A percentile compares a stretch with the other conserved stretches of the same genome.
Conservation (phyloP, 2,113 vertebrate species). For the Emydura subglobosa region DNA sequence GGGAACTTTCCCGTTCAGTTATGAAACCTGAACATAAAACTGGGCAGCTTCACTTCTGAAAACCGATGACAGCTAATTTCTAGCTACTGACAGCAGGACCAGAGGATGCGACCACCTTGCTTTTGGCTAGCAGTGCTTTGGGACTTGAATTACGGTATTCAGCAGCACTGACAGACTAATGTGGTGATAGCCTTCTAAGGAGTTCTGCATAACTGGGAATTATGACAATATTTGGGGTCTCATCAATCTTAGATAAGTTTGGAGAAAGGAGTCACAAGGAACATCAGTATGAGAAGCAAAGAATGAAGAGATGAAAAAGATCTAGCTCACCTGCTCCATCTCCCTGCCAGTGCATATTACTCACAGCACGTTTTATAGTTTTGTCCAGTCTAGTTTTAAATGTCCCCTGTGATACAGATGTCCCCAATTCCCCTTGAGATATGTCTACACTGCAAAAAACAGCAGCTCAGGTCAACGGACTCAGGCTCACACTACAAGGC, state of each 20-base stretch:
- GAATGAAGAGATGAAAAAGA: background rate
- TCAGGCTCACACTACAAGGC: background rate
- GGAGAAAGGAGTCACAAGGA: background rate
- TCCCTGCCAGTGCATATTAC: background rate
- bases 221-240: background rate
- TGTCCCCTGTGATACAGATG: background rate
- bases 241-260: background rate
- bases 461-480: background rate
- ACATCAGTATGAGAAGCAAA: rapidly evolving
- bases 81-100: background rate
- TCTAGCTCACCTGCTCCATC: background rate
- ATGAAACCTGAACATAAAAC: conserved; percentile 5
- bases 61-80: background rate
- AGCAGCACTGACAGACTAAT: too few relatives aligned
- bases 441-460: background rate
- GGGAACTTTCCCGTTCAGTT: conserved; percentile 19
- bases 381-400: background rate
- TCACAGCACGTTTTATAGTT: background rate
- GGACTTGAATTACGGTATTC: background rate
- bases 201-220: background rate
- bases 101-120: background rate
- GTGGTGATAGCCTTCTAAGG: background rate
- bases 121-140: background rate
- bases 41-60: background rate
- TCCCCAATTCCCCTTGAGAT: background rate